These are phyloP conservation scores for Alouatta palliata DNA, from an alignment of 2,113 vertebrate species.

Conservation along the genomic window DNA sequence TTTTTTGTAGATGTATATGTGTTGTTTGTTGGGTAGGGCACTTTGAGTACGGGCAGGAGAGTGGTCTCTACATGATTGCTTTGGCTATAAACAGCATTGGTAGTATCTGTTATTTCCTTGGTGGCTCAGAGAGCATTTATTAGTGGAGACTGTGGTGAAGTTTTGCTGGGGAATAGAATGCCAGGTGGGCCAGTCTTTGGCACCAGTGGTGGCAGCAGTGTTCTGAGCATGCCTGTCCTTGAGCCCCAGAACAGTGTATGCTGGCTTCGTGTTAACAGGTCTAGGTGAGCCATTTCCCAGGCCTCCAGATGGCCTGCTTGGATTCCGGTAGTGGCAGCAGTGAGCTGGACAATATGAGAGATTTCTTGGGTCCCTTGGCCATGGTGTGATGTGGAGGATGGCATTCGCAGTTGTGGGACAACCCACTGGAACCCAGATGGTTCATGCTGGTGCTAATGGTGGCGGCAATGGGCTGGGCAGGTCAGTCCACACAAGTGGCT, in stretches of 20 bases:
- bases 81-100: neutral
- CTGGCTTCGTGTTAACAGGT: neutral
- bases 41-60: neutral
- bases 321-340: neutral
- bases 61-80: neutral
- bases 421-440: neutral
- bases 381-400: neutral
- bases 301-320: neutral
- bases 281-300: neutral
- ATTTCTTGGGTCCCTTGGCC: neutral
- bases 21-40: neutral
- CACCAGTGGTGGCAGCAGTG: neutral
- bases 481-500: neutral
- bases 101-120: neutral
- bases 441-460: neutral
- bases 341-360: neutral
- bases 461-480: neutral
- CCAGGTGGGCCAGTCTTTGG: neutral
- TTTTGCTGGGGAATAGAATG: neutral
- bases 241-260: neutral
- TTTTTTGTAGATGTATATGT: neutral
- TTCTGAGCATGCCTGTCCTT: neutral
- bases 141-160: neutral
- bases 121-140: neutral
- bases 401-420: neutral